A percentile compares a stretch with the other conserved stretches of the same genome.
These are phyloP conservation scores for Pristis pectinata DNA, from an alignment of 2,797 vertebrate genomes.

Conservation along the genomic window DNA sequence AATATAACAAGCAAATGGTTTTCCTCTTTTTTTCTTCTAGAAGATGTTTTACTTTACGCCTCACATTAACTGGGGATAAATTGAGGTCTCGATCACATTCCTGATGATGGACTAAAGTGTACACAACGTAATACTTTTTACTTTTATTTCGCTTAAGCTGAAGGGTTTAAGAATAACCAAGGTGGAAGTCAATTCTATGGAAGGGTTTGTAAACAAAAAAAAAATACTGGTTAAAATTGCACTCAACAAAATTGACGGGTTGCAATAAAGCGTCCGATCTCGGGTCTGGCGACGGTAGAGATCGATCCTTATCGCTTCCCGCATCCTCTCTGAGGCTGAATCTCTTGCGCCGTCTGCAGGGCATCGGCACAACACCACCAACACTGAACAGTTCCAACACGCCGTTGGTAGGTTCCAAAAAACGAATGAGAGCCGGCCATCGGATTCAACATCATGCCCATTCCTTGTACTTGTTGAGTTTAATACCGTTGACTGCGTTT, in stretches of 20 bases:
- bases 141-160: too few species aligned
- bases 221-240: not conserved
- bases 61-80: not conserved
- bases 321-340: conserved; percentile 58
- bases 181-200: not conserved
- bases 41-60: not conserved
- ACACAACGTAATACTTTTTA: not conserved
- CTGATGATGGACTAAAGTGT: not conserved
- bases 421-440: not conserved
- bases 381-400: not conserved
- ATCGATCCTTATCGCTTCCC: not conserved
- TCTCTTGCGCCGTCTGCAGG: conserved; percentile 91
- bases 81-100: not conserved
- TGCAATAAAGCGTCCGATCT: not conserved
- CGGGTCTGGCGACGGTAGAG: not conserved
- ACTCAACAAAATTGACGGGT: not conserved
- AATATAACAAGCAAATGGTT: not conserved
- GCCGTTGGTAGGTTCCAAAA: not conserved
- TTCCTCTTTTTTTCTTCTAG: not conserved
- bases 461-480: not conserved
- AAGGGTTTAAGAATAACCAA: not conserved
- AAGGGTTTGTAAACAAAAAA: not conserved
- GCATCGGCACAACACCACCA: conserved; percentile 59
- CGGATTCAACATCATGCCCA: not conserved
- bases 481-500: not conserved